Percentiles rank a stretch among this genome's conserved stretches.
Evolutionary conservation across 2,797 vertebrate species (phyloP).

Genomic region (Chanos chanos): DNA sequence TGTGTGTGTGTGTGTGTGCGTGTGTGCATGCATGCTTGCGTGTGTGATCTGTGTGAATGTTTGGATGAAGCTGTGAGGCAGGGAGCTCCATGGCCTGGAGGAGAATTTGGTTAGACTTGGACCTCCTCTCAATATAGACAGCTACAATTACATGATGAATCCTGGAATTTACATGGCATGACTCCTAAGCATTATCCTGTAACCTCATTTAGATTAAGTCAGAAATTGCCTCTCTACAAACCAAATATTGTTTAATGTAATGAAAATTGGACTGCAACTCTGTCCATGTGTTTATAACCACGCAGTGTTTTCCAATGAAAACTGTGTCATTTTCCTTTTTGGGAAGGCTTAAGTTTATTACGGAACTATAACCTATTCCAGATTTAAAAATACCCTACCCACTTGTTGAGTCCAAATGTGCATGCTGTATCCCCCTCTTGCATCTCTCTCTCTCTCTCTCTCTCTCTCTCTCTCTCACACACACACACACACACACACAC

Average conservation of each 20-base stretch:
- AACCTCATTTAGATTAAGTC: too few species aligned
- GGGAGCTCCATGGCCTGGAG: too few species aligned
- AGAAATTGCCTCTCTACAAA: too few species aligned
- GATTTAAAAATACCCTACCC: background rate
- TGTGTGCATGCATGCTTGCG: background rate
- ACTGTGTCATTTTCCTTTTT: background rate
- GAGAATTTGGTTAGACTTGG: too few species aligned
- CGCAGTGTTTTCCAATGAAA: background rate
- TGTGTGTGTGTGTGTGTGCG: background rate
- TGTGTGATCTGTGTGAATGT: background rate
- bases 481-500: background rate
- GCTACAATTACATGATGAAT: background rate
- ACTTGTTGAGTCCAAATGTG: conserved; percentile 5
- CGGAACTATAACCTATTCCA: background rate
- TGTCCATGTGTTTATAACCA: too few species aligned
- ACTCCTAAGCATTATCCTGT: background rate
- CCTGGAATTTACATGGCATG: background rate
- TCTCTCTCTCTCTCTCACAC: background rate
- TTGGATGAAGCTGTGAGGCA: too few species aligned
- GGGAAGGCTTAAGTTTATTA: background rate
- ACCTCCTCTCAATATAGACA: background rate
- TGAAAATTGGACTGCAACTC: too few species aligned
- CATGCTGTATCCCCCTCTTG: background rate
- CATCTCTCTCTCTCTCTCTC: background rate
- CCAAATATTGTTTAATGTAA: too few species aligned